phyloP scores from a whole-genome alignment of 2,888 invertebrate genomes.

The Spialia ferax region DNA sequence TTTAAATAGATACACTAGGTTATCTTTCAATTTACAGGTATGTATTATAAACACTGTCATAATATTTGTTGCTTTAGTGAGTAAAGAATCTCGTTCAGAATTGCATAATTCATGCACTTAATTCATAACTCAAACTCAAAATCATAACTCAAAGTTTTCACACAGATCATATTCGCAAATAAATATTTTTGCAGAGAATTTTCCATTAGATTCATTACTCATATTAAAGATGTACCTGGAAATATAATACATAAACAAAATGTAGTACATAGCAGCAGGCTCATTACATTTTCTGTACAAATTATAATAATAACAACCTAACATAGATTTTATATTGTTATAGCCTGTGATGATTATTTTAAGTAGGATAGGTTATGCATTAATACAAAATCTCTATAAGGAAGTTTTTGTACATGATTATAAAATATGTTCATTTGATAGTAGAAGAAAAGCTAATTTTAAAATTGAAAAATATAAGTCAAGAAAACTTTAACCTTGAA shows the following conservation, averaged over 20 bases:
- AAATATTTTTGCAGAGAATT: not conserved
- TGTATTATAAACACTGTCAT: conserved; percentile 14
- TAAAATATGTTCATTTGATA: not conserved
- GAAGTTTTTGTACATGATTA: not conserved
- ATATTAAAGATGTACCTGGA: conserved; percentile 21
- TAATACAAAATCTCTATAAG: conserved; percentile 6
- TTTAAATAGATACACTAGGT: conserved; percentile 57
- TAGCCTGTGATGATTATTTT: conserved; percentile 79
- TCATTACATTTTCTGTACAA: conserved; percentile 46
- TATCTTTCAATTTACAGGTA: conserved; percentile 45
- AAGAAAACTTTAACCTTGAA: not conserved
- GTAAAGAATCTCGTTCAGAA: not conserved
- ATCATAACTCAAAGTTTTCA: not conserved
- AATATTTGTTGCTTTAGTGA: not conserved
- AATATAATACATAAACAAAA: no score
- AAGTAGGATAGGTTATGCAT: conserved; percentile 64
- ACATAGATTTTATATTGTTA: conserved; percentile 53
- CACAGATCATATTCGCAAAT: not conserved
- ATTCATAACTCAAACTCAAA: not conserved
- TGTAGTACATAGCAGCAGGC: conserved; percentile 20
- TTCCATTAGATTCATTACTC: not conserved
- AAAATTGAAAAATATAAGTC: not conserved
- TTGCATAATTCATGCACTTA: conserved; percentile 1
- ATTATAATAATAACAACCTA: conserved; percentile 42
- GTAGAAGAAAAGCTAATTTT: not conserved